These are phyloP conservation scores for Dryococelus australis DNA, from an alignment of 2,888 invertebrate genomes.

Conservation along the genomic window DNA sequence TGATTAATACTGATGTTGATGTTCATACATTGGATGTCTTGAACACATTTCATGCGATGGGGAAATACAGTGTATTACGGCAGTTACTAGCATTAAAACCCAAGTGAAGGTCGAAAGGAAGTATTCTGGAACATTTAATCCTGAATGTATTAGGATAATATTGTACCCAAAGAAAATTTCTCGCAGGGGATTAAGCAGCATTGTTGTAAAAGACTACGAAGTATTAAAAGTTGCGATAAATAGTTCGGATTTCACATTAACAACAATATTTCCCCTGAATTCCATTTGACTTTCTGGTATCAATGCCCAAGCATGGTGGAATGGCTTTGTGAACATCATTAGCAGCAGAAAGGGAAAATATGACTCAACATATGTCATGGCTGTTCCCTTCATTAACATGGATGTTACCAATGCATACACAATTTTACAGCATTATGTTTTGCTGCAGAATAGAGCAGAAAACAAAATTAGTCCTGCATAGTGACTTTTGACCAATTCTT, in stretches of 20 bases:
- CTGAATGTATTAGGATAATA: too few species aligned
- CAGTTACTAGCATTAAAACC: neutral
- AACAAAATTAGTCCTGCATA: neutral
- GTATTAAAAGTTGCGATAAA: neutral
- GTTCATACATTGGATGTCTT: neutral
- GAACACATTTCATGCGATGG: constrained; percentile 1
- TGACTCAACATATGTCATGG: too few species aligned
- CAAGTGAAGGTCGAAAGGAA: too few species aligned
- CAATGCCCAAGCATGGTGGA: neutral
- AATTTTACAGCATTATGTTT: constrained; percentile 1
- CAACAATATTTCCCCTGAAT: too few species aligned
- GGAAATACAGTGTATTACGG: neutral
- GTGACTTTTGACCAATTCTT: neutral
- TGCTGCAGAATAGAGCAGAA: neutral
- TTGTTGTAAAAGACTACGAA: neutral
- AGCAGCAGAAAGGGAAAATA: too few species aligned
- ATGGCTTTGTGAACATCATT: neutral
- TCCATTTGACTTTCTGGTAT: neutral
- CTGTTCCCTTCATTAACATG: too few species aligned
- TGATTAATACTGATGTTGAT: neutral
- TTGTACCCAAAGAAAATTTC: too few species aligned
- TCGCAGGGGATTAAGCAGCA: neutral
- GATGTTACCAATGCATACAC: too few species aligned
- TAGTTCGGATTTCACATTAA: neutral
- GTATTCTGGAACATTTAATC: too few species aligned